These are phyloP conservation scores for Malurus splendens DNA, from an alignment of 2,797 vertebrate species.

Conservation along the genomic window DNA sequence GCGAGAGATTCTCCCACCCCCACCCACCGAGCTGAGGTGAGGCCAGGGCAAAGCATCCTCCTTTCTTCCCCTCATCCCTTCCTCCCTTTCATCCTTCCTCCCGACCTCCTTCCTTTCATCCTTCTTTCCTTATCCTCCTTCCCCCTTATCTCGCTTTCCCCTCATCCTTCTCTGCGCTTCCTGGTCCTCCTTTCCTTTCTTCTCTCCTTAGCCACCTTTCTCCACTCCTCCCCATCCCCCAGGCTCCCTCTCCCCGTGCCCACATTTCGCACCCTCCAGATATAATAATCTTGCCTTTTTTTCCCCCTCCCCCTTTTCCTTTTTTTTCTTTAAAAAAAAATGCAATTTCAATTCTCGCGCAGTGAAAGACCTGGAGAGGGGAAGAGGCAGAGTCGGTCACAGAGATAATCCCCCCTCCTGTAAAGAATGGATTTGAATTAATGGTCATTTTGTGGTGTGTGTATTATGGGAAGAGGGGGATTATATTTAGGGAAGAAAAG, in stretches of 20 bases:
- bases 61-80: conserved; percentile 52
- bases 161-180: conserved; percentile 11
- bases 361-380: not conserved
- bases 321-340: not conserved
- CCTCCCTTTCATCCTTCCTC: not conserved
- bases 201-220: conserved; percentile 58
- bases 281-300: conserved; percentile 34
- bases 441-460: conserved; percentile 11
- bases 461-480: not conserved
- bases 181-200: conserved; percentile 56
- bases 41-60: conserved; percentile 70
- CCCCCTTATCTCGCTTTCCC: not conserved
- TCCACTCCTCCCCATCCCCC: conserved; percentile 53
- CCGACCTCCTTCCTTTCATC: conserved; percentile 22
- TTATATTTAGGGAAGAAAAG: not conserved
- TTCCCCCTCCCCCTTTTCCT: accelerated
- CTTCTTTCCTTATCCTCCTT: conserved; percentile 9
- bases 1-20: conserved; percentile 52
- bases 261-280: conserved; percentile 34
- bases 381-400: not conserved
- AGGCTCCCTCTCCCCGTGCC: conserved; percentile 16
- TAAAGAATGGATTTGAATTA: conserved; percentile 40
- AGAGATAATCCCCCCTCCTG: conserved; percentile 24
- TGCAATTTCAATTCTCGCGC: not conserved
- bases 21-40: conserved; percentile 70